phyloP scores from a whole-genome alignment of 1,140 invertebrate species.

The Pseudomyrmex sp. region DNA sequence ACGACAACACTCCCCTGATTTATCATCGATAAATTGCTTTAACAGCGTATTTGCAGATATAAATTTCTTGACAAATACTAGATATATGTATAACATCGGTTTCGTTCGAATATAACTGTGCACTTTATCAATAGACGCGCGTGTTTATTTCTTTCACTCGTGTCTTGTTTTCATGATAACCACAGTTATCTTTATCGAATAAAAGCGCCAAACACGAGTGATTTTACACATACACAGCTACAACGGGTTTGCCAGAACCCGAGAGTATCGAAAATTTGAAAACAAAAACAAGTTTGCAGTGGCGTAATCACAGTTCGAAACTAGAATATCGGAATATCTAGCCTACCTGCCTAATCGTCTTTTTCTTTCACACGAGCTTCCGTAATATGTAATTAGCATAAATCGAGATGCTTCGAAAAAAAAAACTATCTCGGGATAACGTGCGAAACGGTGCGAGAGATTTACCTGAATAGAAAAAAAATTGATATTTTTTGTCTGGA shows the following conservation, averaged over 20 bases:
- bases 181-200: slow-evolving; percentile 13
- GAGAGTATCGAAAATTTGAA: neutral
- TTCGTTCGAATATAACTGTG: neutral
- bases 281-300: neutral
- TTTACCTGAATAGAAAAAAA: slow-evolving; percentile 8
- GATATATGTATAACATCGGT: slow-evolving; percentile 24
- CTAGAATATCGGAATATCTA: slow-evolving; percentile 27
- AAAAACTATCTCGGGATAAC: neutral
- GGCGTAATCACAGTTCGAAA: neutral
- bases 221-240: neutral
- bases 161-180: neutral
- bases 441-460: neutral
- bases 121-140: slow-evolving; percentile 1
- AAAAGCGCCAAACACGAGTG: neutral
- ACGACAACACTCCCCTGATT: slow-evolving; percentile 26
- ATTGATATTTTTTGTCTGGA: neutral
- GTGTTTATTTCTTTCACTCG: slow-evolving; percentile 7
- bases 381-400: slow-evolving; percentile 31
- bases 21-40: slow-evolving; percentile 48
- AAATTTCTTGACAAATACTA: slow-evolving; percentile 53
- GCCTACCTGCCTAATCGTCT: neutral
- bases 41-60: slow-evolving; percentile 49
- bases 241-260: neutral
- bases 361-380: neutral
- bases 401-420: slow-evolving; percentile 24